phyloP scores from a whole-genome alignment of 1,140 invertebrate species.

The Drosophila malerkotliana region DNA sequence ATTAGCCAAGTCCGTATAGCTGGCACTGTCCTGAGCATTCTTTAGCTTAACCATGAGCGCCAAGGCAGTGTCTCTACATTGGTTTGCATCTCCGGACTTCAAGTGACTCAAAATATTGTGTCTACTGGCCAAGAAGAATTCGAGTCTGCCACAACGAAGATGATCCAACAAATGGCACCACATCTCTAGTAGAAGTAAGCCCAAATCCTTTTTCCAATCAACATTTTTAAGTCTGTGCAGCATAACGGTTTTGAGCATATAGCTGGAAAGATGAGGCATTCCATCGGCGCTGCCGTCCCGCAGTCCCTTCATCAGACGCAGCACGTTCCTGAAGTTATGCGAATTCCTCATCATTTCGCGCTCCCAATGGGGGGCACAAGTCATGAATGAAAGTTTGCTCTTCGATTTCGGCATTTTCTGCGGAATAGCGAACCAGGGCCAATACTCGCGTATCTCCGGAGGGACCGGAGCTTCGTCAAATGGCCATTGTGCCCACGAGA shows the following conservation, averaged over 20 bases:
- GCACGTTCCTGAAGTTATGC: constrained; percentile 38
- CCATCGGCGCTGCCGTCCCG: constrained; percentile 13
- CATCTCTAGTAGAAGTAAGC: constrained; percentile 23
- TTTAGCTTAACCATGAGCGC: too few species aligned
- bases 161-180: constrained; percentile 26
- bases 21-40: too few species aligned
- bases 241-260: constrained; percentile 50
- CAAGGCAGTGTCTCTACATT: background rate
- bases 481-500: constrained; percentile 13
- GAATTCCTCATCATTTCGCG: constrained; percentile 29
- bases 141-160: background rate
- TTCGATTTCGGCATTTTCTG: background rate
- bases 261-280: constrained; percentile 36
- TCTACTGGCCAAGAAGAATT: constrained; percentile 26
- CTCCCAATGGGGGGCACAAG: constrained; percentile 51
- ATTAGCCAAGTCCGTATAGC: too few species aligned
- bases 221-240: constrained; percentile 12
- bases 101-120: constrained; percentile 40
- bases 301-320: constrained; percentile 51
- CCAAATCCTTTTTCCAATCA: constrained; percentile 26
- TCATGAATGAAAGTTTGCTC: constrained; percentile 31
- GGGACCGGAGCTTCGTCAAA: background rate
- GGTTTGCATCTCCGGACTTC: background rate
- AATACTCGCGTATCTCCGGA: background rate
- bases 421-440: constrained; percentile 39